These are phyloP conservation scores for Craniophora ligustri DNA, from an alignment of 2,888 invertebrate species.

Conservation along the genomic window DNA sequence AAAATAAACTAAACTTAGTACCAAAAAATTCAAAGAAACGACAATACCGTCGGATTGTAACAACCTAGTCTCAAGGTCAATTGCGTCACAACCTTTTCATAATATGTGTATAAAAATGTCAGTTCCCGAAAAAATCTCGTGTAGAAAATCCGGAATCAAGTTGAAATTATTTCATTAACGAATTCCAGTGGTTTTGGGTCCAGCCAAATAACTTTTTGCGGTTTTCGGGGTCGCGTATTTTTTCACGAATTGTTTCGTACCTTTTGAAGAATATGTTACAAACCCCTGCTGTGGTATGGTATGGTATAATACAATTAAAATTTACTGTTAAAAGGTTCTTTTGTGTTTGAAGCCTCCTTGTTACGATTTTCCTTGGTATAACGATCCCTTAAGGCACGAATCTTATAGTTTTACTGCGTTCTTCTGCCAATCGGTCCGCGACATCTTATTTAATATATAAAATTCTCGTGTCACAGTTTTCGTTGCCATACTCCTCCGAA, in stretches of 20 bases:
- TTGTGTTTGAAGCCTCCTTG: slow-evolving; percentile 2
- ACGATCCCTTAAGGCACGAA: too few relatives aligned
- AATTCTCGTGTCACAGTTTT: too few relatives aligned
- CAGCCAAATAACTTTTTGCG: slow-evolving; percentile 21
- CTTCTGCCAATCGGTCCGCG: too few relatives aligned
- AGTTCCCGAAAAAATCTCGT: slow-evolving; percentile 2
- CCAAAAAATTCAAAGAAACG: too few relatives aligned
- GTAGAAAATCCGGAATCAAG: slow-evolving; percentile 2
- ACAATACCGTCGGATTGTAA: too few relatives aligned
- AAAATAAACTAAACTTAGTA: too few relatives aligned
- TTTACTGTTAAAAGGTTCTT: slow-evolving; percentile 14
- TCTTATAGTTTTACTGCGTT: too few relatives aligned
- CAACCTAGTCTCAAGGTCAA: too few relatives aligned
- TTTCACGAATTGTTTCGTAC: slow-evolving; percentile 34
- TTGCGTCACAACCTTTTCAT: neutral
- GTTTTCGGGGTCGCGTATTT: slow-evolving; percentile 25
- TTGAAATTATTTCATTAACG: slow-evolving; percentile 40
- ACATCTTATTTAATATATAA: too few relatives aligned
- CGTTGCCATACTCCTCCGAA: too few relatives aligned
- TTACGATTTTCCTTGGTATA: neutral
- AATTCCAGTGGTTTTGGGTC: slow-evolving; percentile 31
- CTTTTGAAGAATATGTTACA: slow-evolving; percentile 19
- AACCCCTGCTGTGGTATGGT: neutral
- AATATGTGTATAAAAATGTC: neutral
- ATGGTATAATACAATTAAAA: slow-evolving; percentile 18